A percentile compares a stretch with the other conserved stretches of the same genome.
Evolutionary conservation across 1,140 invertebrate species (phyloP).

Genomic region (Metopolophium dirhodum): DNA sequence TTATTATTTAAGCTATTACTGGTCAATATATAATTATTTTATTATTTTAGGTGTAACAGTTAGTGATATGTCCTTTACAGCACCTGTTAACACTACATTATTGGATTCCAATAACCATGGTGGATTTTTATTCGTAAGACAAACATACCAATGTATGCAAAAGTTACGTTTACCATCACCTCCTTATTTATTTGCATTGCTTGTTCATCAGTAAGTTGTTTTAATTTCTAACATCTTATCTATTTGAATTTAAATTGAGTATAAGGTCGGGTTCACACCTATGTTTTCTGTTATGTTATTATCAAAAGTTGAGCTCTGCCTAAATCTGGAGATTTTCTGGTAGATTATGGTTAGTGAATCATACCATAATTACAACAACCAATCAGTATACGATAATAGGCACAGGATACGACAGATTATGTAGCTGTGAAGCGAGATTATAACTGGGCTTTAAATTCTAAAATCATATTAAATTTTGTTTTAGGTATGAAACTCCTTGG

Average conservation of each 20-base stretch:
- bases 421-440: not conserved
- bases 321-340: not conserved
- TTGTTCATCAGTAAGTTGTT: constrained; percentile 75
- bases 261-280: not conserved
- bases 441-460: not conserved
- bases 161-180: constrained; percentile 77
- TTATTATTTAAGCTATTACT: not conserved
- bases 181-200: constrained; percentile 80
- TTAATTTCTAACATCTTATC: constrained; percentile 50
- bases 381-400: not conserved
- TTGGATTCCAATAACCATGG: constrained; percentile 82
- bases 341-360: not conserved
- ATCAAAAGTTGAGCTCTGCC: not conserved
- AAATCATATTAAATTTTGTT: constrained; percentile 46
- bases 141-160: constrained; percentile 83
- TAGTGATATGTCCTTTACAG: constrained; percentile 75
- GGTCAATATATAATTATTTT: not conserved
- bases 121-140: constrained; percentile 83
- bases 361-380: not conserved
- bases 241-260: not conserved
- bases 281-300: not conserved
- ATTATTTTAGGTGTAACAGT: constrained; percentile 72
- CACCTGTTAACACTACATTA: constrained; percentile 70
- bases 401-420: not conserved
- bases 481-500: constrained; percentile 84